Conservation (phyloP, 2,113 vertebrate species). For the Setophaga kirtlandii region DNA sequence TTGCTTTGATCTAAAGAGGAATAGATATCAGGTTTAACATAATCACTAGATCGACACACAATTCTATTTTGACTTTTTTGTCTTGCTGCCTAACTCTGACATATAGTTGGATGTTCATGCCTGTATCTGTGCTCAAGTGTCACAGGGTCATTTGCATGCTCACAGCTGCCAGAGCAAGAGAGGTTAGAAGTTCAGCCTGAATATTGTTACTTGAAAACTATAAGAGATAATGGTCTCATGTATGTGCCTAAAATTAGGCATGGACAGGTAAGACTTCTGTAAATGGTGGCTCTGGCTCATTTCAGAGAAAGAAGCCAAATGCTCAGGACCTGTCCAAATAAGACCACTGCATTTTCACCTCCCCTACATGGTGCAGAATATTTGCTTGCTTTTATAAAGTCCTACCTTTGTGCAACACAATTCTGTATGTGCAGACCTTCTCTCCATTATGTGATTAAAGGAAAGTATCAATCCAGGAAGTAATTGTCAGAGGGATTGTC, state of each 20-base stretch:
- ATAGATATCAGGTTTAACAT: background rate
- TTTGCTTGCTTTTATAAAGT: background rate
- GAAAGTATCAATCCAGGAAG: background rate
- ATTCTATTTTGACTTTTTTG: background rate
- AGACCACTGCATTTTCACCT: background rate
- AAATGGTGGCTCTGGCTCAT: background rate
- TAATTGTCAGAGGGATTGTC: background rate
- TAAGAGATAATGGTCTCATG: background rate
- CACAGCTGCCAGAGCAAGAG: background rate
- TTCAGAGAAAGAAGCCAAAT: background rate
- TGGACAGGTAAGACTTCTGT: background rate
- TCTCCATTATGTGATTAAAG: background rate
- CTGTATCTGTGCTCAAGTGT: background rate
- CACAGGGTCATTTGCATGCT: background rate
- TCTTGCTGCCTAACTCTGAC: background rate
- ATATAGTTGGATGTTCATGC: background rate
- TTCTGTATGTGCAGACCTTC: background rate
- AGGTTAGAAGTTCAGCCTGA: background rate
- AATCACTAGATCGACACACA: background rate
- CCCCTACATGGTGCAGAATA: accelerated
- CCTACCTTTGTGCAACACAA: background rate
- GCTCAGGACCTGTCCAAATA: background rate
- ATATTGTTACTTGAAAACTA: background rate
- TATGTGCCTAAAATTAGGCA: background rate
- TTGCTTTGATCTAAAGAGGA: background rate